phyloP scores from a whole-genome alignment of 1,140 invertebrate species.

The Papilio polytes region DNA sequence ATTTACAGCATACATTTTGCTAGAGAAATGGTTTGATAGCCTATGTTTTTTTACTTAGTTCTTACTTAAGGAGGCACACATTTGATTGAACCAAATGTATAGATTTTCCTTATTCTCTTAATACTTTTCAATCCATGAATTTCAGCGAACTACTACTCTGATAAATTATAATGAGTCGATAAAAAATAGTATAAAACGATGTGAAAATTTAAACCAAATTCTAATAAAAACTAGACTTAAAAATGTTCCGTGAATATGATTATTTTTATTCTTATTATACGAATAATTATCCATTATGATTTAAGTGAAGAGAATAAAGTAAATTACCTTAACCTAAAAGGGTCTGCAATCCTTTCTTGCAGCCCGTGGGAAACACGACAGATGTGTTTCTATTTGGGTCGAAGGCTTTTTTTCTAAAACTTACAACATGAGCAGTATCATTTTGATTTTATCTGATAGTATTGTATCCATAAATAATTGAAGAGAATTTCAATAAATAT shows the following conservation, averaged over 20 bases:
- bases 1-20: neutral
- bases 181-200: neutral
- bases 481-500: neutral
- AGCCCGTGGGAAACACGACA: slow-evolving; percentile 74
- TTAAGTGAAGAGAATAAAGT: slow-evolving; percentile 14
- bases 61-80: too few relatives aligned
- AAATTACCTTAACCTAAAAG: slow-evolving; percentile 39
- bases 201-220: neutral
- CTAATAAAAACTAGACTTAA: neutral
- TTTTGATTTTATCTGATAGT: slow-evolving; percentile 29
- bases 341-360: slow-evolving; percentile 70
- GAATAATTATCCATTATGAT: neutral
- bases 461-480: neutral
- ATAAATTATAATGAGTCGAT: neutral
- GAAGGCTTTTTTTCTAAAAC: slow-evolving; percentile 67
- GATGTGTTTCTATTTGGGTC: slow-evolving; percentile 65
- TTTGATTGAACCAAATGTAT: too few relatives aligned
- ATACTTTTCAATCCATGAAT: neutral
- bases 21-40: neutral
- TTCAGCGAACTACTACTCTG: neutral
- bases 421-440: slow-evolving; percentile 23
- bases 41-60: neutral
- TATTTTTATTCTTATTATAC: neutral
- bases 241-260: neutral
- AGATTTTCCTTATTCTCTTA: too few relatives aligned